Base-by-base conservation (phyloP, 2,888 invertebrate species). In the Synergus gifuensis region DNA sequence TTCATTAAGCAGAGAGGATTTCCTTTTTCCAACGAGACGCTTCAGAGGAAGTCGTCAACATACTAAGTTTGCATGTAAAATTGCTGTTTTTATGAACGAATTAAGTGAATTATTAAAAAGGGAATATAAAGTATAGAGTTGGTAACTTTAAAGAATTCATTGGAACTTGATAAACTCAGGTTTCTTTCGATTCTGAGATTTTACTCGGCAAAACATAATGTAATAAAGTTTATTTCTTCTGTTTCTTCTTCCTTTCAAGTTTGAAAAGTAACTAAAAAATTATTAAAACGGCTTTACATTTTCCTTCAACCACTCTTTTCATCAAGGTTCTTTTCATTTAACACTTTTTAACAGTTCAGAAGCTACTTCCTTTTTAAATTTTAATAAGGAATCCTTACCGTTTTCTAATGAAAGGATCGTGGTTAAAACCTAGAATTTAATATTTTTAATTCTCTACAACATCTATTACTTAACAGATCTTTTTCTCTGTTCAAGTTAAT, bases 1-100 rank as follows among this genome's bases (percentile, higher is more conserved):
- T 87, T 85, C 85, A 85, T 85, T 83, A 84, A 83, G 81, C 79
- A 82, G 63, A 77, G 76, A 40, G 77, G 77, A 79, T 76, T 73
- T 79, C 44, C 62, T 60, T 73, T 63, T 66, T 78, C 82, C 81
- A 79, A 79, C 22, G 42, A 42, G 40, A 76, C 8, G 44, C 62
- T 42, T 42, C 44, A 44, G 44, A 76, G 42, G 40, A 60, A 76
- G 22, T 76, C 11, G 40, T 60, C 40, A 18, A 76, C 40, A 76
- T 60, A 40, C 42, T 16, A 46, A 69, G 16, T 14, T 69, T 46
- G 49, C 69, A 69, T 16, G 9, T 49, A 69, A 69, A 49, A 69
- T 49, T 69, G 28, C 69, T 69, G 69, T 49, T 69, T 69, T 69
- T 28, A n/a, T 69, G 16, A 22, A 69, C 5, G 7, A 49, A 46